Conservation (phyloP, 92 coral and sea anemone species). For the Plumapathes pennacea region DNA sequence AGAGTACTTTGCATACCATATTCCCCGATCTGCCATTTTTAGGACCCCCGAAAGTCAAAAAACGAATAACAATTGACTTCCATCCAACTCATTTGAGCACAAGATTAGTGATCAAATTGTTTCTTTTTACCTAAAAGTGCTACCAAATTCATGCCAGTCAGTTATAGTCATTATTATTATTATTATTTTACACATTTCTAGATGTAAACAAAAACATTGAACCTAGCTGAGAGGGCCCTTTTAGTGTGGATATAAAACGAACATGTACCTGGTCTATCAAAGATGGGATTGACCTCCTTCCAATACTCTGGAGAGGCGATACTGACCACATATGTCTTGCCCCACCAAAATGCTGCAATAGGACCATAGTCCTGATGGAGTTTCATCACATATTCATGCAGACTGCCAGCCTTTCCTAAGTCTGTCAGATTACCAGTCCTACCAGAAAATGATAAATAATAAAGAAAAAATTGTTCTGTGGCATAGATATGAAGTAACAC, state of each 20-base stretch:
- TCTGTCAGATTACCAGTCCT: constrained; percentile 86
- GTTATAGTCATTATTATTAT: too few relatives aligned
- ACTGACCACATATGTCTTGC: constrained; percentile 65
- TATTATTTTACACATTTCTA: not conserved
- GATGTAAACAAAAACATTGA: not conserved
- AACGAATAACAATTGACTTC: too few relatives aligned
- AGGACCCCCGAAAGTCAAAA: too few relatives aligned
- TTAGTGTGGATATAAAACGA: not conserved
- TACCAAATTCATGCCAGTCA: too few relatives aligned
- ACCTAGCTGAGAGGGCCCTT: not conserved
- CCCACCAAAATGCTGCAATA: constrained; percentile 93
- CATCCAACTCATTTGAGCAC: too few relatives aligned
- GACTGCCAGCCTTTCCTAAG: constrained; percentile 81
- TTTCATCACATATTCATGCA: constrained; percentile 61
- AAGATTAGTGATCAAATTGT: too few relatives aligned
- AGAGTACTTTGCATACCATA: too few relatives aligned
- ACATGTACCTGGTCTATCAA: constrained; percentile 89
- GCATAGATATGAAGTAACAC: not conserved
- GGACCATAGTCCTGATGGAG: constrained; percentile 75
- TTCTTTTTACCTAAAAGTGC: too few relatives aligned
- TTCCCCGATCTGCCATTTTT: too few relatives aligned
- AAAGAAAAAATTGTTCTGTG: not conserved
- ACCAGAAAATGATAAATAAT: not conserved
- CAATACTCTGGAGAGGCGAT: constrained; percentile 80
- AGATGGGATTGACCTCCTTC: constrained; percentile 72